Base-by-base conservation (phyloP, 2,797 vertebrate genomes). In the Aphelocoma californica region DNA sequence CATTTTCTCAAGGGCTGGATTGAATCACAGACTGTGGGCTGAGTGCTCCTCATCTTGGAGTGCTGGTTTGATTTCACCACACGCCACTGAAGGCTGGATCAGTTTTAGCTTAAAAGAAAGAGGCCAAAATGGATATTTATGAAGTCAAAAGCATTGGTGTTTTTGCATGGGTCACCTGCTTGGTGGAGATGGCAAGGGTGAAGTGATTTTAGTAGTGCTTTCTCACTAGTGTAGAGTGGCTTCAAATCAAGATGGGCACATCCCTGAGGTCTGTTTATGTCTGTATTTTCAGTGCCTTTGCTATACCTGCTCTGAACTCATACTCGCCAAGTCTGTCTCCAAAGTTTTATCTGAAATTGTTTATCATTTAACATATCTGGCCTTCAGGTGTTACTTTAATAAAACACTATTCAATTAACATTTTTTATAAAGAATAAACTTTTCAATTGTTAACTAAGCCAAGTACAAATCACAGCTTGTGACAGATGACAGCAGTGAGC, bases 101-200 rank as follows among this genome's bases (percentile, higher is more conserved):
- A 14, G 51, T 79, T 81, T 94, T 44, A 88, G n/a, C 32, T 81
- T 60, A 20, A 45, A 81, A 47, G 47, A 86, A 70, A 77, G 74
- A 88, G 21, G 18, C n/a, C 48, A 81, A 65, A 85, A 66, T 15
- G 8, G 32, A 7, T 67, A 62, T 88, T 86, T 80, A 60, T 34
- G 29, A 93, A 86, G 48, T 82, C 29, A 86, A 75, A 84, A 70
- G 17, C 14, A 8, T 10, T 38, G 13, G 31, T 65, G 10, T 3
- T 65, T 83, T 65, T n/a, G 11, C n/a, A 34, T 58, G 67, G 70
- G 34, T 75, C 78, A 86, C 32, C 64, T 79, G n/a, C 25, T 81
- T 29, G 11, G 6, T 62, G 29, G 29, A 80, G 19, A 64, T 44
- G 26, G 36, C 19, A 79, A 82, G 51, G 21, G 45, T 28, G n/a